A percentile compares a stretch with the other conserved stretches of the same genome.
Evolutionary conservation across 2,113 vertebrate genomes (phyloP).

Genomic region (Larimichthys crocea): DNA sequence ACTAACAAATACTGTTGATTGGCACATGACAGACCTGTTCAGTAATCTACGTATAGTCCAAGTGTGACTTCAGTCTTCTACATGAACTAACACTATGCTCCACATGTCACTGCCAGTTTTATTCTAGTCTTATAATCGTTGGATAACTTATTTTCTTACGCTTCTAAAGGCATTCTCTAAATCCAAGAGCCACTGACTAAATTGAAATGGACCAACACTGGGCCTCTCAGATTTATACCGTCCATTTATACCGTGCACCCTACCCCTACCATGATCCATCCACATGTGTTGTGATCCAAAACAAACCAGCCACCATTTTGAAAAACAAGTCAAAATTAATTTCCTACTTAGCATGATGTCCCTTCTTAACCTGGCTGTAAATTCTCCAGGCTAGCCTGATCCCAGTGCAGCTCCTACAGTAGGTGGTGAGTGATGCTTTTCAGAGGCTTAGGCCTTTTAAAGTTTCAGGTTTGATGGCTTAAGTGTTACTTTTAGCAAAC

Average conservation of each 20-base stretch:
- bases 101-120: too few species aligned
- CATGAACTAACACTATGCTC: too few species aligned
- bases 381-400: slow-evolving; percentile 4
- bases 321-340: slow-evolving; percentile 44
- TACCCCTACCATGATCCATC: too few species aligned
- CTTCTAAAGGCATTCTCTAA: slow-evolving; percentile 15
- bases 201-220: not conserved
- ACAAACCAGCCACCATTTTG: not conserved
- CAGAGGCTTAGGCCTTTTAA: slow-evolving; percentile 26
- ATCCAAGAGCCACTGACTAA: slow-evolving; percentile 1
- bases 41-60: too few species aligned
- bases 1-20: too few species aligned
- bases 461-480: slow-evolving; percentile 5
- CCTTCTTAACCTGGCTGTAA: slow-evolving; percentile 16
- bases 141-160: too few species aligned
- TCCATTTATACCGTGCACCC: not conserved
- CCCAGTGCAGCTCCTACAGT: not conserved
- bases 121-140: too few species aligned
- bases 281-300: not conserved
- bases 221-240: slow-evolving; percentile 44
- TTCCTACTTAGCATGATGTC: slow-evolving; percentile 56
- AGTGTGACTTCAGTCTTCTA: too few species aligned
- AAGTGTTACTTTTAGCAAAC: slow-evolving; percentile 22
- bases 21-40: too few species aligned
- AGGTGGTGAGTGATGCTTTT: slow-evolving; percentile 10